Conservation (phyloP, 2,888 invertebrate genomes). For the Diaphora mendica region DNA sequence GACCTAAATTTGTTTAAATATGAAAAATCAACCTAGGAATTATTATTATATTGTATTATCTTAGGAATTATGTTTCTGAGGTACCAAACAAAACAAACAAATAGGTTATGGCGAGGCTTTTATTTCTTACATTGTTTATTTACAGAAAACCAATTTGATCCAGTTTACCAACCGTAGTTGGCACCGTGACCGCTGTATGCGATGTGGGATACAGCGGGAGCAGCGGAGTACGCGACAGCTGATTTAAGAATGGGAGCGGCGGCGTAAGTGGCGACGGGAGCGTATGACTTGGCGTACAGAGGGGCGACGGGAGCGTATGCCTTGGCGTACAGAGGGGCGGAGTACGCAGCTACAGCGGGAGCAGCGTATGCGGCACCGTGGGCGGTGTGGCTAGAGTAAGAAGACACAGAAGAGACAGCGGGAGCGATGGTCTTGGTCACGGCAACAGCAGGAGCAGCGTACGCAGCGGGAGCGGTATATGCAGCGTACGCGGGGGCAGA, state of each 20-base stretch:
- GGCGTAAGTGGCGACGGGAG: conserved; percentile 62
- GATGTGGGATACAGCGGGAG: conserved; percentile 81
- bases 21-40: background rate
- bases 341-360: conserved; percentile 64
- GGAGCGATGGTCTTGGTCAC: conserved; percentile 62
- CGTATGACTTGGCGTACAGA: conserved; percentile 62
- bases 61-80: background rate
- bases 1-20: background rate
- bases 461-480: conserved; percentile 62
- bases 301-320: conserved; percentile 58
- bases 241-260: conserved; percentile 73
- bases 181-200: conserved; percentile 84
- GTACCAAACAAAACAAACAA: conserved; percentile 31
- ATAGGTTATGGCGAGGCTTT: conserved; percentile 59
- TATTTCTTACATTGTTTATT: conserved; percentile 64
- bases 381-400: conserved; percentile 65
- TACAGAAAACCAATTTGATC: conserved; percentile 60
- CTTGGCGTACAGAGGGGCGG: conserved; percentile 59
- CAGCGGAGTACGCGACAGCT: conserved; percentile 81
- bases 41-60: too few relatives aligned
- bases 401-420: conserved; percentile 64
- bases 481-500: conserved; percentile 52
- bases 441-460: conserved; percentile 57
- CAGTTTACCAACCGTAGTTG: conserved; percentile 88
- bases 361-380: conserved; percentile 66